A percentile compares a stretch with the other conserved stretches of the same genome.
Conservation (phyloP, 37 sponge, comb jelly and placozoan genomes). For the Ianthella basta region DNA sequence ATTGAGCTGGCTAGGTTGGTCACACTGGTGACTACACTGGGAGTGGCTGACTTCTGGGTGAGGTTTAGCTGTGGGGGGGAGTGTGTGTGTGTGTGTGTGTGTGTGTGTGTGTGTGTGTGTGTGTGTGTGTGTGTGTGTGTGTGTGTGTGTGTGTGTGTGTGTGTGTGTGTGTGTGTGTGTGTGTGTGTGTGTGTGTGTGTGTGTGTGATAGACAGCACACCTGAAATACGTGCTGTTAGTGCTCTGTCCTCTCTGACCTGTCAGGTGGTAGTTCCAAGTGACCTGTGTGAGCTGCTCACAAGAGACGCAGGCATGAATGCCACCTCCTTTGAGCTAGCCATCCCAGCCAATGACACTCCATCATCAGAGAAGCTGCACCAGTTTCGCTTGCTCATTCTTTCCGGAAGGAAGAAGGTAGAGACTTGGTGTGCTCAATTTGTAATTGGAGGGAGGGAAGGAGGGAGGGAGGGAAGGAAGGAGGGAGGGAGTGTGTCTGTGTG, state of each 20-base stretch:
- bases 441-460: no score
- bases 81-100: constrained; percentile 1
- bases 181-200: no score
- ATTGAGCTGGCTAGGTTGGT: background rate
- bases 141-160: background rate
- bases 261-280: constrained; percentile 48
- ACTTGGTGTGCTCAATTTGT: no score
- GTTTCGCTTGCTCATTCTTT: constrained; percentile 62
- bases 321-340: constrained; percentile 16
- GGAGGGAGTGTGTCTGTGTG: no score
- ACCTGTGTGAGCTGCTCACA: constrained; percentile 70
- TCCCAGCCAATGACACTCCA: background rate
- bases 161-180: background rate
- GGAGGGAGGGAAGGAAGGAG: no score
- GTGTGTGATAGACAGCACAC: no score
- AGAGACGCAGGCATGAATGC: constrained; percentile 12
- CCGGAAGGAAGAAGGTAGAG: constrained; percentile 73
- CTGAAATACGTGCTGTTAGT: background rate
- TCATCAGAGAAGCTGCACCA: constrained; percentile 40
- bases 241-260: no score
- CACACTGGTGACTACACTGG: constrained; percentile 39
- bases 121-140: background rate
- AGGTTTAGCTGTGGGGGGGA: constrained; percentile 22
- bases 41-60: constrained; percentile 55
- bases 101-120: background rate